A percentile compares a stretch with the other conserved stretches of the same genome.
phyloP scores from a whole-genome alignment of 2,797 vertebrate genomes.

The Micrastur ruficollis region DNA sequence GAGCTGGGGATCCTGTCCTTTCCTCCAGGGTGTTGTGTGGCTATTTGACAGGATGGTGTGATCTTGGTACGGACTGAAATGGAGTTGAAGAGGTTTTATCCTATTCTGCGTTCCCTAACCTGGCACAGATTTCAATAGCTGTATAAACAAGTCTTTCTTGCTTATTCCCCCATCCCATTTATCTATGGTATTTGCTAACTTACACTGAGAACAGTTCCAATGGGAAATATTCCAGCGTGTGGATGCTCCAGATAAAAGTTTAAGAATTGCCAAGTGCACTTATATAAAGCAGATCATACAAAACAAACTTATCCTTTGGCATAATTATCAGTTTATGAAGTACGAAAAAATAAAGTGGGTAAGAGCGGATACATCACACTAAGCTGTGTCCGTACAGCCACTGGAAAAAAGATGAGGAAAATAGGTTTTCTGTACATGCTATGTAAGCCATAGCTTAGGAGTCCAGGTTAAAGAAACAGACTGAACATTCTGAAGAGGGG shows the following conservation, averaged over 20 bases:
- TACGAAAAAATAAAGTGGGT: background rate
- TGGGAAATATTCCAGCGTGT: conserved; percentile 30
- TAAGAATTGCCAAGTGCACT: conserved; percentile 20
- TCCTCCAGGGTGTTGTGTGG: background rate
- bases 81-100: background rate
- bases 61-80: background rate
- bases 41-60: background rate
- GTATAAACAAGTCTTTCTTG: conserved; percentile 47
- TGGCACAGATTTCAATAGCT: background rate
- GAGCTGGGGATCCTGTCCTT: background rate
- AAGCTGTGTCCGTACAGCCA: background rate
- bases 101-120: background rate
- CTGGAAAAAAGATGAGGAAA: background rate
- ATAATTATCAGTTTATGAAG: conserved; percentile 1
- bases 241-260: conserved; percentile 45
- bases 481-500: background rate
- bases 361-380: background rate
- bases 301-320: background rate
- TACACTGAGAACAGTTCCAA: background rate
- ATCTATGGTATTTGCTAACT: conserved; percentile 34
- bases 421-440: background rate
- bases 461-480: background rate
- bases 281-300: conserved; percentile 12
- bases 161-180: conserved; percentile 10
- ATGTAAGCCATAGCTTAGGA: background rate